Percentiles rank a stretch among this genome's conserved stretches.
Evolutionary conservation across 2,797 vertebrate species (phyloP).

Genomic region (Poecilia wingei): DNA sequence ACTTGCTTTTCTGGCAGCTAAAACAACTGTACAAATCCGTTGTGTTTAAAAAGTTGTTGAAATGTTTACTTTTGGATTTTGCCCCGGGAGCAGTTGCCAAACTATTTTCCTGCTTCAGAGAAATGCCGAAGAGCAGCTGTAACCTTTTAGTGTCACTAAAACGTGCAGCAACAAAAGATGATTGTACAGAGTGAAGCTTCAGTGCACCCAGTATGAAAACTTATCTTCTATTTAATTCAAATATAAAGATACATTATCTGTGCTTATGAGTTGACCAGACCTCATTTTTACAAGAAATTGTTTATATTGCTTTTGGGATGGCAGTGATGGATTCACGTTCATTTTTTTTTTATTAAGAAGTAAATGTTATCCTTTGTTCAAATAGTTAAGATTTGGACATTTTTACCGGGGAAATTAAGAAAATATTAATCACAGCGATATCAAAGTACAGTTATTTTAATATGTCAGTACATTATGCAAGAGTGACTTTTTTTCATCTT

Average conservation of each 20-base stretch:
- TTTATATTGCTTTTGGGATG: not conserved
- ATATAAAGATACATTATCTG: not conserved
- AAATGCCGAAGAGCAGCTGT: constrained; percentile 36
- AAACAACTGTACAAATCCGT: constrained; percentile 26
- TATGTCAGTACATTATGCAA: not conserved
- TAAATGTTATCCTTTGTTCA: not conserved
- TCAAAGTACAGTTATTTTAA: not conserved
- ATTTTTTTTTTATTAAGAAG: not conserved
- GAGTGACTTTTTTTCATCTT: not conserved
- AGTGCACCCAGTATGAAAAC: not conserved
- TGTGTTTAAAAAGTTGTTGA: constrained; percentile 34
- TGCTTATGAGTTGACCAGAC: not conserved
- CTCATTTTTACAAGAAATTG: not conserved
- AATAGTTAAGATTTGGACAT: not conserved
- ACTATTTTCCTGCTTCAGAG: constrained; percentile 16
- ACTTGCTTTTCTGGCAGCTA: constrained; percentile 40
- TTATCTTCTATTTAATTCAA: not conserved
- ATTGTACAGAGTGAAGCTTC: not conserved
- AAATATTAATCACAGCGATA: not conserved
- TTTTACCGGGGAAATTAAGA: not conserved
- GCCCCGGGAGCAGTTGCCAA: constrained; percentile 25
- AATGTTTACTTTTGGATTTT: constrained; percentile 50
- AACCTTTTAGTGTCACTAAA: constrained; percentile 23
- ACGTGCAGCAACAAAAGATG: constrained; percentile 14
- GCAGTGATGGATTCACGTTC: not conserved